Evolutionary conservation across 2,797 vertebrate genomes (phyloP).

Genomic region (Corythornis leucogaster): DNA sequence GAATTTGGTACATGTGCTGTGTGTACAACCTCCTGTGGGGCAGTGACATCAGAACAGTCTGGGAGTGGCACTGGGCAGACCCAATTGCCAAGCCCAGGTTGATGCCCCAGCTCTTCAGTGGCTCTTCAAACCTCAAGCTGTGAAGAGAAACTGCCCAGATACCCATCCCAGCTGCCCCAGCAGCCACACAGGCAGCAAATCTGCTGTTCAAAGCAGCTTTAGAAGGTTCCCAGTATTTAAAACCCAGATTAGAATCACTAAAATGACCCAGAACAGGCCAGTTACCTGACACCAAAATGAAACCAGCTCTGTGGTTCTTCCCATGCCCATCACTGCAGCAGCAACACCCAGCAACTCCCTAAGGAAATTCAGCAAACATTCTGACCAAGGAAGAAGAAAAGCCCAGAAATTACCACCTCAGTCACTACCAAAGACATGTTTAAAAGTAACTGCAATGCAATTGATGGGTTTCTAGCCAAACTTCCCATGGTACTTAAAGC

Average conservation of each 20-base stretch:
- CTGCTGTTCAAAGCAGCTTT: neutral
- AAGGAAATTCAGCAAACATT: neutral
- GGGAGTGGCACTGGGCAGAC: neutral
- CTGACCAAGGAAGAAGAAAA: neutral
- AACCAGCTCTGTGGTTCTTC: neutral
- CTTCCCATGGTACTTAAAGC: neutral
- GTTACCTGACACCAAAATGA: neutral
- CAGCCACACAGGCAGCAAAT: neutral
- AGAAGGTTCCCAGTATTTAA: neutral
- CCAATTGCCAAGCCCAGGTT: neutral
- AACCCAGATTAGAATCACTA: neutral
- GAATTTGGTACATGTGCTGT: neutral
- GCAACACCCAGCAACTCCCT: neutral
- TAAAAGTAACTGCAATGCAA: neutral
- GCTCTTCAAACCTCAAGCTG: too few species aligned
- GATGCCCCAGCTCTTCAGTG: neutral
- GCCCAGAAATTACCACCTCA: neutral
- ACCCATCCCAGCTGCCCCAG: neutral
- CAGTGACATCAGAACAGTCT: neutral
- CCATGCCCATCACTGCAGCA: neutral
- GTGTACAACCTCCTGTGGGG: too few species aligned
- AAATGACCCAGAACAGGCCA: neutral
- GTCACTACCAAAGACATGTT: neutral
- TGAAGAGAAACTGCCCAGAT: neutral
- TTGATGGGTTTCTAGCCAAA: neutral